A percentile compares a stretch with the other conserved stretches of the same genome.
Evolutionary conservation across 1,140 invertebrate species (phyloP).

Genomic region (Ceratoteleas bidentatus): DNA sequence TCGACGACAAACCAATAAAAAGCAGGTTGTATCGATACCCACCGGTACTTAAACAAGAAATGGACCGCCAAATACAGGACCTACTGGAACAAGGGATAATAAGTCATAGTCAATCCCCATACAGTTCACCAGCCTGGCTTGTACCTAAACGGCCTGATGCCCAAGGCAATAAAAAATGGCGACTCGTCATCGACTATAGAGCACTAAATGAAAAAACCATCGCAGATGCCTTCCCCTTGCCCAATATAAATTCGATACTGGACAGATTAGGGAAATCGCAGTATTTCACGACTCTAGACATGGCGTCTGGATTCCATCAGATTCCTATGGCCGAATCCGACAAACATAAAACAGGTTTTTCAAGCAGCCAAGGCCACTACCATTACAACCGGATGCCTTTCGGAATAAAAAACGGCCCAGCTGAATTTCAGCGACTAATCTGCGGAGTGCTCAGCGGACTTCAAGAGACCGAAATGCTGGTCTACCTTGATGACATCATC

Average conservation of each 20-base stretch:
- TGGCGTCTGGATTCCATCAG: not conserved
- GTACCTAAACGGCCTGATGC: not conserved
- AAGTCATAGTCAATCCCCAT: not conserved
- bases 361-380: not conserved
- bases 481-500: conserved; percentile 1
- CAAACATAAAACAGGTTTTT: not conserved
- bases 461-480: not conserved
- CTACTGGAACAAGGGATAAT: not conserved
- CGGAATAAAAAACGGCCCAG: not conserved
- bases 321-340: not conserved
- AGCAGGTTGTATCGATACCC: not conserved
- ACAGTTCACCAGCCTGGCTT: not conserved
- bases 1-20: not conserved
- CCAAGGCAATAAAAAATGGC: not conserved
- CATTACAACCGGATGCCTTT: not conserved
- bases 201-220: not conserved
- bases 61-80: not conserved
- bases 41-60: not conserved
- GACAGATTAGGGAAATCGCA: conserved; percentile 1
- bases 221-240: not conserved
- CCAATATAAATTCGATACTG: not conserved
- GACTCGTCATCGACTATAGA: not conserved
- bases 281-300: not conserved
- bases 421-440: not conserved
- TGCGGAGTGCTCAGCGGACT: not conserved